Evolutionary conservation across 1,140 invertebrate species (phyloP).

Genomic region (Cepaea nemoralis): DNA sequence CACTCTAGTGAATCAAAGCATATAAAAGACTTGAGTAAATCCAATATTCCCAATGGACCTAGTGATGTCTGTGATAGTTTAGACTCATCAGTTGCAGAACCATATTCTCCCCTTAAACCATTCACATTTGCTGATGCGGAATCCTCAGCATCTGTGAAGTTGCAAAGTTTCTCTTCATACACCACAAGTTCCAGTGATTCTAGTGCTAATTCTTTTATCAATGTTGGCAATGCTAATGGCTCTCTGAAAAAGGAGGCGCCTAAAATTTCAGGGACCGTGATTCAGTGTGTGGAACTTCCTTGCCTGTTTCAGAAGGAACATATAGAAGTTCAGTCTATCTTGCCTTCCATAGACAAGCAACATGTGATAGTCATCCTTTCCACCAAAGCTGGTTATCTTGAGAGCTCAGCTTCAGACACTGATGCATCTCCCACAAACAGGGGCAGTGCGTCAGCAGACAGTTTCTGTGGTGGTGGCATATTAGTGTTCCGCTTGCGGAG

Average conservation of each 20-base stretch:
- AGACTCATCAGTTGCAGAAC: conserved; percentile 30
- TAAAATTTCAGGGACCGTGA: conserved; percentile 53
- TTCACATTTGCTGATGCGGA: conserved; percentile 28
- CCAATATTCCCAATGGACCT: conserved; percentile 45
- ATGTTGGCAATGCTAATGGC: conserved; percentile 16
- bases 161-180: conserved; percentile 14
- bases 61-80: conserved; percentile 43
- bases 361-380: conserved; percentile 65
- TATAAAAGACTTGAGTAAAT: conserved; percentile 28
- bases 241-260: conserved; percentile 10
- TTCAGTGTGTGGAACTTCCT: conserved; percentile 68
- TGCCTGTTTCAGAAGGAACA: conserved; percentile 53
- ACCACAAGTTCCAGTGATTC: conserved; percentile 26
- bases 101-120: conserved; percentile 20
- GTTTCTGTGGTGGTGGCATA: conserved; percentile 61
- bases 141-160: conserved; percentile 18
- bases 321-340: conserved; percentile 58
- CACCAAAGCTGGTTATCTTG: conserved; percentile 43
- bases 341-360: conserved; percentile 61
- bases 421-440: not conserved
- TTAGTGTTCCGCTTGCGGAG: conserved; percentile 68
- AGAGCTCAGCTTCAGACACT: not conserved
- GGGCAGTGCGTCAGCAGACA: conserved; percentile 8
- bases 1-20: not conserved
- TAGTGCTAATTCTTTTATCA: conserved; percentile 34